These are phyloP conservation scores for Epirrhoe tristata DNA, from an alignment of 2,888 invertebrate genomes.

Conservation along the genomic window DNA sequence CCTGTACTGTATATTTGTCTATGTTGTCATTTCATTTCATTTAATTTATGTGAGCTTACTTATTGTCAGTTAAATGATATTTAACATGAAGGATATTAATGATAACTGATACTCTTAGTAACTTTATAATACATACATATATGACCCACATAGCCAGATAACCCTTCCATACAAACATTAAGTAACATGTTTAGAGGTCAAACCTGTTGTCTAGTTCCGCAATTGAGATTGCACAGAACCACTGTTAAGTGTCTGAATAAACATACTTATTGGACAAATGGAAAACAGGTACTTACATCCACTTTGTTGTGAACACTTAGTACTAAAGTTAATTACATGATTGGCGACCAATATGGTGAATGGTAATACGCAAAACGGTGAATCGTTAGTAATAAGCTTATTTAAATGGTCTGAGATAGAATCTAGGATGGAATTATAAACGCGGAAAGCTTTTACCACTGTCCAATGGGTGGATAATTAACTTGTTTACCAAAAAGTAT, in stretches of 20 bases:
- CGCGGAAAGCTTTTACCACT: conserved; percentile 36
- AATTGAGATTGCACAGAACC: conserved; percentile 55
- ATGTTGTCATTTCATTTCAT: too few species aligned
- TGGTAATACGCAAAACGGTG: conserved; percentile 28
- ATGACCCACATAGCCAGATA: conserved; percentile 63
- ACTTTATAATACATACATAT: conserved; percentile 37
- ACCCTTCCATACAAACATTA: conserved; percentile 63
- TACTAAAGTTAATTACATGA: conserved; percentile 16
- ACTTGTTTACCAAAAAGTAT: conserved; percentile 67
- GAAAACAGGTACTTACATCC: conserved; percentile 38
- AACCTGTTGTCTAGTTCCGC: conserved; percentile 71
- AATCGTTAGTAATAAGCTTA: conserved; percentile 15
- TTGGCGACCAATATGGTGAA: conserved; percentile 29
- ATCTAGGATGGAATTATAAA: conserved; percentile 11
- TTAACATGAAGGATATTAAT: conserved; percentile 8
- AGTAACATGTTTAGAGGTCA: conserved; percentile 70
- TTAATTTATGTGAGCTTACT: too few species aligned
- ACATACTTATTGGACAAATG: conserved; percentile 52
- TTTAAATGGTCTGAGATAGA: conserved; percentile 5
- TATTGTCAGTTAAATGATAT: not conserved
- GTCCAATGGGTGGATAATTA: conserved; percentile 59
- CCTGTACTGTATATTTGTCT: too few species aligned
- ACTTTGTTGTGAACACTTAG: conserved; percentile 2
- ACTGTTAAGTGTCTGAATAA: conserved; percentile 57
- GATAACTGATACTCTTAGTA: conserved; percentile 24